Conservation (phyloP, 1,140 invertebrate genomes). For the Lineus longissimus region DNA sequence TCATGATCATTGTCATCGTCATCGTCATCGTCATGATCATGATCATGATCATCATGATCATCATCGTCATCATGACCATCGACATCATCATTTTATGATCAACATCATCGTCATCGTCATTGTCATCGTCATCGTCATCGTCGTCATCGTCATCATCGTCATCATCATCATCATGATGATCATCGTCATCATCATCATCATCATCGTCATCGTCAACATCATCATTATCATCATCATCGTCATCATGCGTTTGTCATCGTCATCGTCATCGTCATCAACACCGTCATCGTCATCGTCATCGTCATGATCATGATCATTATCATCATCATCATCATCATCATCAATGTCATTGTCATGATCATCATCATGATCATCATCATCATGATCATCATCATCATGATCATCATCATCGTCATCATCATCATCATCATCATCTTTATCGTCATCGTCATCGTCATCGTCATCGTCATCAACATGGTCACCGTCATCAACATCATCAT, state of each 20-base stretch:
- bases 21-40: no score
- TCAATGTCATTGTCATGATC: no score
- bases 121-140: constrained; percentile 14
- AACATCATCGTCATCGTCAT: no score
- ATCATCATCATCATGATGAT: constrained; percentile 13
- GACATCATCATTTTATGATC: no score
- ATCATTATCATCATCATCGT: constrained; percentile 13
- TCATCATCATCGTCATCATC: constrained; percentile 14
- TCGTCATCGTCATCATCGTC: constrained; percentile 9
- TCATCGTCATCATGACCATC: no score
- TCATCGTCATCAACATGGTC: no score
- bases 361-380: constrained; percentile 17
- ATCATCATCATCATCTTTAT: constrained; percentile 1
- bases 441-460: neutral
- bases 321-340: no score
- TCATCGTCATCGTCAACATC: constrained; percentile 6
- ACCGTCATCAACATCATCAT: neutral
- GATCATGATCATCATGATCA: no score
- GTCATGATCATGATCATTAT: no score
- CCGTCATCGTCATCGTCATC: no score
- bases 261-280: constrained; percentile 11
- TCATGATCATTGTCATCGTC: no score
- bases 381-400: constrained; percentile 17
- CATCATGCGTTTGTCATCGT: no score
- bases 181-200: neutral